Conservation (phyloP, 2,888 invertebrate species). For the Periphyllus acericola region DNA sequence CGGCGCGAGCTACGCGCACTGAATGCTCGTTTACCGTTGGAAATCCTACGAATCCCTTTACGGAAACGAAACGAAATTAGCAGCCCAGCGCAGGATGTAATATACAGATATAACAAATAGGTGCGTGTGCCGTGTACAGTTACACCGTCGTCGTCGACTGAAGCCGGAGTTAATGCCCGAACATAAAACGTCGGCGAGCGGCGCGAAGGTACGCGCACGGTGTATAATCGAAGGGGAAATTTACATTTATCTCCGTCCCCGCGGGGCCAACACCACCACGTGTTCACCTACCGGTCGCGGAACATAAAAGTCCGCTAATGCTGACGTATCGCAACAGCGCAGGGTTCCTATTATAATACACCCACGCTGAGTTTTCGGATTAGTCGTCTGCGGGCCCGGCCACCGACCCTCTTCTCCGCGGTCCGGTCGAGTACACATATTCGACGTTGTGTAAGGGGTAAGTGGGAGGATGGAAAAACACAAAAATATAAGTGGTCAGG, state of each 20-base stretch:
- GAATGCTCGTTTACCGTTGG: not conserved
- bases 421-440: not conserved
- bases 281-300: not conserved
- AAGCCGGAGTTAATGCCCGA: not conserved
- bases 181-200: not conserved
- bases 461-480: not conserved
- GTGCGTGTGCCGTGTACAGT: not conserved
- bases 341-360: slow-evolving; percentile 4
- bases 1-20: not conserved
- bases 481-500: not conserved
- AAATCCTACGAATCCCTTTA: not conserved
- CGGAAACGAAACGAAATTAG: not conserved
- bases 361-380: slow-evolving; percentile 22
- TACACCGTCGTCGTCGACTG: not conserved
- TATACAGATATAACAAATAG: not conserved
- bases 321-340: not conserved
- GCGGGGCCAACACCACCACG: too few species aligned
- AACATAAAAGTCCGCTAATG: not conserved
- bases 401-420: too few species aligned
- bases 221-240: not conserved
- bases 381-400: not conserved
- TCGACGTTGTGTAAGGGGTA: not conserved
- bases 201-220: not conserved
- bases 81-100: not conserved
- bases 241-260: not conserved